Base-by-base conservation (phyloP, 2,113 vertebrate species). In the Atrichornis clamosus region DNA sequence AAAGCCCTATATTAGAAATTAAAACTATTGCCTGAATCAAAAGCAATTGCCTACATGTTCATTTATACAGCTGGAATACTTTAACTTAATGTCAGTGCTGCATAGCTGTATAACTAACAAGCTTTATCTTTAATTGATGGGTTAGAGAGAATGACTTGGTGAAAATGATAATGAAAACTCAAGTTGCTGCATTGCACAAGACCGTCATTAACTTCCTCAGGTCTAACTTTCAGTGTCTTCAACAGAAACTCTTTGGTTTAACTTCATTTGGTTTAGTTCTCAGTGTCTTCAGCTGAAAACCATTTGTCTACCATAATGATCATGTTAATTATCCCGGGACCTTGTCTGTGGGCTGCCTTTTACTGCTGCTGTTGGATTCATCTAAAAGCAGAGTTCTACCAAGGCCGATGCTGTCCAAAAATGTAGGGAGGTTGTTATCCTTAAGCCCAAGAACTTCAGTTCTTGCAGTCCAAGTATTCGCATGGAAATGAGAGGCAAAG, bases 31-130 rank as follows among this genome's bases (percentile, higher is more conserved):
- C 75, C 85, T 77, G 90, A 93, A 76, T 84, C 49, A 84, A 93
- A 97, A 97, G 68, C 81, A 81, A 88, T 93, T 74, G 33, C 56
- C 63, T 78, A 65, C 84, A 37, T 78, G 84, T 94, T 87, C 59
- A 52, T 96, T 95, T 95, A 67, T 95, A 90, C 90, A 97, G 89
- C 95, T 97, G 96, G 42, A 70, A 76, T 60, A 53, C 26, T 93
- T 95, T 47, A 76, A 67, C 22, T 84, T 59, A 13, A 19, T 89
- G 47, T 84, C 69, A 67, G 42, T 37, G 59, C 53, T 83, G 41
- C 7, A 30, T n/a, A 60, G 28, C 19, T 26, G 17, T 53, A 28
- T 39, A 58, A 65, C 39, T 56, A 96, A 9, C 47, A 84, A 69
- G 82, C 39, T 70, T 77, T 62, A 76, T 86, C 92, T 93, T 78